Conservation (phyloP, 2,797 vertebrate genomes). For the Gallirallus australis region DNA sequence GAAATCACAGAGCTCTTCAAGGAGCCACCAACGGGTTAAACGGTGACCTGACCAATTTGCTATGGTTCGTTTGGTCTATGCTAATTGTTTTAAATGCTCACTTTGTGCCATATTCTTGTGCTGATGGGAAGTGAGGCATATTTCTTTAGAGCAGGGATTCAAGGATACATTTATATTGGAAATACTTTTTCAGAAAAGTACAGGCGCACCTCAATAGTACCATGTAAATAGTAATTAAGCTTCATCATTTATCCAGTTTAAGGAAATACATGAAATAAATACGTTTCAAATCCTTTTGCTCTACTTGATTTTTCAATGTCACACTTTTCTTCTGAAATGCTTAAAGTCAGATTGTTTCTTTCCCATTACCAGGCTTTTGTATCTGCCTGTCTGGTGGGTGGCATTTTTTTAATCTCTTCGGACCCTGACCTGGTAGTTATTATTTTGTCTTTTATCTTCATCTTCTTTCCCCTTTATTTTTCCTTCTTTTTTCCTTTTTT, state of each 20-base stretch:
- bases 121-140: constrained; percentile 46
- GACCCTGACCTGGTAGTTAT: constrained; percentile 87
- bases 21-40: constrained; percentile 68
- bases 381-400: constrained; percentile 84
- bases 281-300: constrained; percentile 19
- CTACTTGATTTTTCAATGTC: neutral
- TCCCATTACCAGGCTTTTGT: constrained; percentile 81
- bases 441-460: constrained; percentile 90
- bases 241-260: constrained; percentile 32
- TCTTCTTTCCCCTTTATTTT: constrained; percentile 82
- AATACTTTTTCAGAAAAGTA: constrained; percentile 40
- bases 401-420: constrained; percentile 82
- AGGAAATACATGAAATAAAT: constrained; percentile 27
- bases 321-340: neutral
- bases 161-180: constrained; percentile 27
- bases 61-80: constrained; percentile 46
- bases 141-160: constrained; percentile 43
- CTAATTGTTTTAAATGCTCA: constrained; percentile 74
- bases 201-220: neutral
- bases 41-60: constrained; percentile 36
- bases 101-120: constrained; percentile 56
- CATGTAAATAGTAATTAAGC: constrained; percentile 52
- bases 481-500: constrained; percentile 75
- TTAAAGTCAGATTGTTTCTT: constrained; percentile 61
- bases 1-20: constrained; percentile 49